Evolutionary conservation across 2,888 invertebrate species (phyloP).

Genomic region (Pristionchus fissidentatus): DNA sequence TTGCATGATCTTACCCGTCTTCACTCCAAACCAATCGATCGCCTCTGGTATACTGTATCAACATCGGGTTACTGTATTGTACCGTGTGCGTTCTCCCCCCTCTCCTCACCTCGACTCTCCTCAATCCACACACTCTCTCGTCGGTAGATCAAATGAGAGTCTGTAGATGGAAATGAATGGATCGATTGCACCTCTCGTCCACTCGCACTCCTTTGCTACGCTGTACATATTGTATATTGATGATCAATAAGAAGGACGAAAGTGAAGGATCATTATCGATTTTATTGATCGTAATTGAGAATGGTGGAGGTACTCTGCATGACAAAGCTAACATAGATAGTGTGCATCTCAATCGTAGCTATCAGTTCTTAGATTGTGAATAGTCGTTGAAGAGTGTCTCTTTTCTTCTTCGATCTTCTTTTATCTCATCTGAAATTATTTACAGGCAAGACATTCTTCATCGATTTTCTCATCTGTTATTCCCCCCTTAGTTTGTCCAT

Average conservation of each 20-base stretch:
- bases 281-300: neutral
- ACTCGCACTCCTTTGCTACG: constrained; percentile 14
- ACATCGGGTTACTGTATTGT: constrained; percentile 38
- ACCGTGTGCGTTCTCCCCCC: neutral
- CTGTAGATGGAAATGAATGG: neutral
- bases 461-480: neutral
- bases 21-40: neutral
- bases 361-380: neutral
- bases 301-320: constrained; percentile 33
- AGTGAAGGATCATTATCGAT: neutral
- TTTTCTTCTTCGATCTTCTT: too few species aligned
- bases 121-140: constrained; percentile 10
- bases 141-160: constrained; percentile 10
- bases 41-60: constrained; percentile 25
- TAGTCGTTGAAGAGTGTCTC: neutral
- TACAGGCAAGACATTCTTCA: neutral
- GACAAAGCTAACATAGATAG: neutral
- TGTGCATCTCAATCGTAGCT: neutral
- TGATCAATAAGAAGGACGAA: constrained; percentile 27
- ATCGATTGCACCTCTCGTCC: neutral
- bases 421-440: neutral
- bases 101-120: neutral
- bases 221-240: constrained; percentile 27
- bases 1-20: constrained; percentile 39
- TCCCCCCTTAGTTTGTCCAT: neutral